Base-by-base conservation (phyloP, 2,888 invertebrate species). In the Nysson spinosus region DNA sequence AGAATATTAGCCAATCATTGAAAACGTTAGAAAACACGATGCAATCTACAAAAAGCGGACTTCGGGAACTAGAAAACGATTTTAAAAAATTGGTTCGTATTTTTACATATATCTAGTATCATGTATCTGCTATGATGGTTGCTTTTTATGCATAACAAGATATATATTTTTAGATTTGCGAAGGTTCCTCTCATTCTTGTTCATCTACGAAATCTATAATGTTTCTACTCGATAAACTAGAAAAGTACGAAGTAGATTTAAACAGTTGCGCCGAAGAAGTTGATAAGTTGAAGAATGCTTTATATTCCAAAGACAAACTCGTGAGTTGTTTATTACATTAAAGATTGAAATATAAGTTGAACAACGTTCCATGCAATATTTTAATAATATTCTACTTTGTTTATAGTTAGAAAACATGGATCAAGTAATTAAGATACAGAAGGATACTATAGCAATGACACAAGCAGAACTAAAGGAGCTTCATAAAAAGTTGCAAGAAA, bases 361-460 rank as follows among this genome's bases (percentile, higher is more conserved):
- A n/a, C n/a, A n/a, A n/a, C n/a, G n/a, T n/a, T n/a, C n/a, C n/a
- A n/a, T n/a, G n/a, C n/a, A n/a, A n/a, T n/a, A n/a, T n/a, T n/a
- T n/a, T n/a, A n/a, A n/a, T n/a, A n/a, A n/a, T n/a, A n/a, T n/a
- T n/a, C n/a, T n/a, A n/a, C 7, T 19, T 26, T 37, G 7, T 51
- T 22, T 49, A 14, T 42, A 85, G 85, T 66, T 85, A 54, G 74
- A 82, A 61, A 81, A 86, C 69, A 83, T 79, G 63, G 83, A 86
- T 37, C 78, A 85, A 73, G 83, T 85, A 4, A 84, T 86, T 52
- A 77, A 69, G 52, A 85, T 85, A 65, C 87, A 86, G 61, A 83
- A 84, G 56, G 78, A 85, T 47, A 83, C 86, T 0, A 82, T 86
- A 51, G 57, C 58, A 26, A 79, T 86, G 71, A 79, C 82, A n/a